Conservation (phyloP, 1,140 invertebrate genomes). For the Leptopilina boulardi region DNA sequence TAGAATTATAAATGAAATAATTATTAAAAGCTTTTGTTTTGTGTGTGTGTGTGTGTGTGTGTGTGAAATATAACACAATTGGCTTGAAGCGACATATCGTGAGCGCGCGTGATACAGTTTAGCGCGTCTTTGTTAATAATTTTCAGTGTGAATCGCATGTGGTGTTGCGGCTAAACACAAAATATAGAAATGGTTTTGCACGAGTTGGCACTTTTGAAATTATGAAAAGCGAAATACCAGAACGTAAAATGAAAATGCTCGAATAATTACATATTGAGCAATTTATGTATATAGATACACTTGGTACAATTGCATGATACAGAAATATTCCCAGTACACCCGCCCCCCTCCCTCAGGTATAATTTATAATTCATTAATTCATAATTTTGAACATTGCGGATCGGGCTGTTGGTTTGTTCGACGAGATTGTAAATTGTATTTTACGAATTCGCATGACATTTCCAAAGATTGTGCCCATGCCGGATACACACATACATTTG, state of each 20-base stretch:
- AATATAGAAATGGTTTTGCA: neutral
- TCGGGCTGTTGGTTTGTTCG: neutral
- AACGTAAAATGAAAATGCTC: conserved; percentile 4
- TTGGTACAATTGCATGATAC: neutral
- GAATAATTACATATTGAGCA: conserved; percentile 58
- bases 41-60: no score
- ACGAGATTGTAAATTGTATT: conserved; percentile 22
- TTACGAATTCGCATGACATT: neutral
- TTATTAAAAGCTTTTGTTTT: no score
- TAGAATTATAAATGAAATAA: no score
- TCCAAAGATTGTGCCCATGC: neutral
- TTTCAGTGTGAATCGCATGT: neutral
- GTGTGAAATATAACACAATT: no score
- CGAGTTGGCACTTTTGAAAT: conserved; percentile 5
- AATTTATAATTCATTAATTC: conserved; percentile 64
- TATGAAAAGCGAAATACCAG: neutral
- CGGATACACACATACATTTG: neutral
- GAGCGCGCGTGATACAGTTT: neutral
- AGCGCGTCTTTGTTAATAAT: neutral
- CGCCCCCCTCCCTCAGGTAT: conserved; percentile 3
- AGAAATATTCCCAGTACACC: neutral
- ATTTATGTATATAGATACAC: conserved; percentile 53
- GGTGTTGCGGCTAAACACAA: neutral
- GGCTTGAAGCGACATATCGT: neutral
- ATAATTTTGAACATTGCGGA: conserved; percentile 44